Evolutionary conservation across 1,140 invertebrate genomes (phyloP).

Genomic region (Rhyzopertha dominica): DNA sequence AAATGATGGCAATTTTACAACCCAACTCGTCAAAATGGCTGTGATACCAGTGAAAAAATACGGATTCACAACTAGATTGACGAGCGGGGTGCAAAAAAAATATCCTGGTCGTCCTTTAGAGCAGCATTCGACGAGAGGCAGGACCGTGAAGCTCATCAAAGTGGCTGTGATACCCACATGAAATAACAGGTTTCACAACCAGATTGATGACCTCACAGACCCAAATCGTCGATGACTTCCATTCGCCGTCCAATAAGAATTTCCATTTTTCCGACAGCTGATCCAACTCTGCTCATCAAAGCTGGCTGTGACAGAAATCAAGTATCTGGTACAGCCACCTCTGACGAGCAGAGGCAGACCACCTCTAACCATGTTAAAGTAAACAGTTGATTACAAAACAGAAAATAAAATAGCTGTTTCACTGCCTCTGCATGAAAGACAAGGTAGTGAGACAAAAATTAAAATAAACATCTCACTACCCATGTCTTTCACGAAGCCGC

Average conservation of each 20-base stretch:
- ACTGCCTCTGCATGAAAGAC: slow-evolving; percentile 69
- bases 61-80: slow-evolving; percentile 81
- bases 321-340: slow-evolving; percentile 69
- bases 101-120: too few species aligned
- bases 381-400: not conserved
- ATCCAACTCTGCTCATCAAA: slow-evolving; percentile 71
- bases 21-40: slow-evolving; percentile 82
- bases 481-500: slow-evolving; percentile 78
- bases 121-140: slow-evolving; percentile 8
- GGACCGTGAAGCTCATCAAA: slow-evolving; percentile 62
- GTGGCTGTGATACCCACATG: slow-evolving; percentile 70
- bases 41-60: slow-evolving; percentile 69
- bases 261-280: slow-evolving; percentile 16
- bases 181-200: slow-evolving; percentile 62
- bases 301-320: slow-evolving; percentile 73
- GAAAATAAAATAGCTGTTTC: not conserved
- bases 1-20: too few species aligned
- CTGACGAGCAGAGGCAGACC: slow-evolving; percentile 53
- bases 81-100: too few species aligned
- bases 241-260: slow-evolving; percentile 5
- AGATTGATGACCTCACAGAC: slow-evolving; percentile 56
- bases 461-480: slow-evolving; percentile 83
- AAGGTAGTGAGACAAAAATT: slow-evolving; percentile 80
- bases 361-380: not conserved
- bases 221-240: not conserved